Conservation (phyloP, 2,113 vertebrate species). For the Scophthalmus maximus region DNA sequence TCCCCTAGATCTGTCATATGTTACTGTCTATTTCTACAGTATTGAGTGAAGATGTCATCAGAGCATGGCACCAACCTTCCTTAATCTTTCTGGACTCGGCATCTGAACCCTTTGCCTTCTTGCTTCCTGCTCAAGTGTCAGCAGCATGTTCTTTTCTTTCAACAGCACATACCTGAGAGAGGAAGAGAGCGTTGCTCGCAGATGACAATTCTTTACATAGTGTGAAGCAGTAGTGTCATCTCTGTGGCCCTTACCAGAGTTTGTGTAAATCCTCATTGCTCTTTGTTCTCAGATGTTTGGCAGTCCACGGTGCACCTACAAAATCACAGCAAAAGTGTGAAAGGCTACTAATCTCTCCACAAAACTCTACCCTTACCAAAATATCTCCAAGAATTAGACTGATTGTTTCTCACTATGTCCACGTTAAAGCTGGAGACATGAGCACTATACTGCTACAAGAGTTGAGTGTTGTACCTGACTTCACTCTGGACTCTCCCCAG, state of each 20-base stretch:
- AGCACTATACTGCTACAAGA: not conserved
- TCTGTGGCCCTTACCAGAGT: conserved; percentile 86
- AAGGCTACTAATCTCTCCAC: not conserved
- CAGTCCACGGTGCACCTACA: conserved; percentile 92
- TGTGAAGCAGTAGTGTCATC: not conserved
- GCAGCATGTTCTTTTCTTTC: conserved; percentile 97
- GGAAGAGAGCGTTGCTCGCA: not conserved
- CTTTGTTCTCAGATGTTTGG: conserved; percentile 90
- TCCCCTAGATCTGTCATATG: not conserved
- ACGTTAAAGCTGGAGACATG: not conserved
- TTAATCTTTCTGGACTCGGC: conserved; percentile 93
- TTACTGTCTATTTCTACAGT: too few species aligned
- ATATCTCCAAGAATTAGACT: not conserved
- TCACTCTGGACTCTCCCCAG: conserved; percentile 90
- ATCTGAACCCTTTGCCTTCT: conserved; percentile 88
- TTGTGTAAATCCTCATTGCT: conserved; percentile 97
- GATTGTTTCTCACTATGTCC: not conserved
- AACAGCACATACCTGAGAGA: conserved; percentile 92
- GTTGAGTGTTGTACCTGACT: conserved; percentile 87
- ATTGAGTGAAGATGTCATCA: not conserved
- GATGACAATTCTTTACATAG: not conserved
- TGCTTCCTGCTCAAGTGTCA: conserved; percentile 92
- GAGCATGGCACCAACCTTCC: conserved; percentile 88
- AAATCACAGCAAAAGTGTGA: conserved; percentile 3
- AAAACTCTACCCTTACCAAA: not conserved